Percentiles rank a stretch among this genome's conserved stretches.
Conservation (phyloP, 2,888 invertebrate species). For the Thymelicus lineola region DNA sequence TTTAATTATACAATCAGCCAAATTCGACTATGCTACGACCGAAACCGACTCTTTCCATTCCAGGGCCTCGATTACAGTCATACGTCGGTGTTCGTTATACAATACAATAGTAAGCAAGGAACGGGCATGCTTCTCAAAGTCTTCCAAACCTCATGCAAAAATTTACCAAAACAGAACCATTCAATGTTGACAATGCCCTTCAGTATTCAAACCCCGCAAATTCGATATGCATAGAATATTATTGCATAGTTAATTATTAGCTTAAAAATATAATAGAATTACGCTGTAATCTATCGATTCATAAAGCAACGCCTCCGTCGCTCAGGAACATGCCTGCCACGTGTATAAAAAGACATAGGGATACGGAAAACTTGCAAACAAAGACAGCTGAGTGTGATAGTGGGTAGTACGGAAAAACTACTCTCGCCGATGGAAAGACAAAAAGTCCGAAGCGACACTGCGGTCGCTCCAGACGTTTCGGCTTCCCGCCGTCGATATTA, state of each 20-base stretch:
- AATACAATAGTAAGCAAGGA: constrained; percentile 1
- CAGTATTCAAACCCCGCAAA: constrained; percentile 35
- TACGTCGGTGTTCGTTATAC: constrained; percentile 20
- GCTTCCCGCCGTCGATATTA: constrained; percentile 63
- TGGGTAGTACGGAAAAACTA: constrained; percentile 48
- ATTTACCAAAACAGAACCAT: constrained; percentile 1
- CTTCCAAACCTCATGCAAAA: constrained; percentile 14
- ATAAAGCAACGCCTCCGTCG: constrained; percentile 36
- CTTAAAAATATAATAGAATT: constrained; percentile 45
- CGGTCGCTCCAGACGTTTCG: constrained; percentile 39
- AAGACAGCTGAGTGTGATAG: constrained; percentile 36
- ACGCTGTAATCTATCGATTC: constrained; percentile 41
- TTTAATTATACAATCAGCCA: constrained; percentile 37
- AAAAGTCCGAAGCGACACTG: constrained; percentile 28
- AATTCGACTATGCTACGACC: constrained; percentile 27
- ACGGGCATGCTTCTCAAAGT: constrained; percentile 1
- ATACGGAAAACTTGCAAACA: constrained; percentile 29
- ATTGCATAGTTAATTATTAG: constrained; percentile 34
- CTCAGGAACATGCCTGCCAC: constrained; percentile 19
- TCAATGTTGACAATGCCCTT: constrained; percentile 9
- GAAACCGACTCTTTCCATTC: constrained; percentile 29
- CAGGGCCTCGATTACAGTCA: constrained; percentile 20
- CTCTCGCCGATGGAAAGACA: constrained; percentile 14
- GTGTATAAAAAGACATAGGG: constrained; percentile 31
- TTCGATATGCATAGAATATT: constrained; percentile 39